These are phyloP conservation scores for Pelusios castaneus DNA, from an alignment of 2,113 vertebrate species.

Conservation along the genomic window DNA sequence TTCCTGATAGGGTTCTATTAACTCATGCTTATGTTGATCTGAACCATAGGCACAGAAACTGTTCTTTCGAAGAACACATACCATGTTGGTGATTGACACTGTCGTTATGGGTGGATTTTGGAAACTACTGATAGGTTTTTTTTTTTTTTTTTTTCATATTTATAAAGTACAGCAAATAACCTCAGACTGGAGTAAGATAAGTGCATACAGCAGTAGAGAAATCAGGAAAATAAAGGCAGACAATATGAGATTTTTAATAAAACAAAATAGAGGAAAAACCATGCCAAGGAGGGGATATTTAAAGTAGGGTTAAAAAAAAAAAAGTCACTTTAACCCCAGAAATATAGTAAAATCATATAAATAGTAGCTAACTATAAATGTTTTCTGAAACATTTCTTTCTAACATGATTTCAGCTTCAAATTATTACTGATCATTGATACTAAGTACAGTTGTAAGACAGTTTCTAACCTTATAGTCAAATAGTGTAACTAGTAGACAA, in stretches of 20 bases:
- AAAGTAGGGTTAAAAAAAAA: neutral
- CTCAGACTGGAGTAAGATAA: neutral
- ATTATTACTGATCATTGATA: neutral
- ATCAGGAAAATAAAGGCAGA: neutral
- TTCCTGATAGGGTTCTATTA: neutral
- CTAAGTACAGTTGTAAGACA: neutral
- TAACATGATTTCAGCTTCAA: neutral
- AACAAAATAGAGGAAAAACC: neutral
- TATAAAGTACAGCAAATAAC: neutral
- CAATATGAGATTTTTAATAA: neutral
- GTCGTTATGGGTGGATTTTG: neutral
- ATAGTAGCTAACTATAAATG: neutral
- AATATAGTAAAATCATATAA: neutral
- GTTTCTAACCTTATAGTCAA: neutral
- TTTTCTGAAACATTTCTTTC: neutral
- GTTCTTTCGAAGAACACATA: neutral
- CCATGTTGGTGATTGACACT: neutral
- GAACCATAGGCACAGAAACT: neutral
- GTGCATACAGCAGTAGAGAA: neutral
- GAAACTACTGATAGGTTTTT: neutral
- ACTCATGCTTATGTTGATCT: neutral
- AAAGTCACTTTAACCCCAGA: neutral
- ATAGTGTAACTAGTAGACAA: neutral
- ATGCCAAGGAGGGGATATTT: neutral
- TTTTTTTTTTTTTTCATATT: neutral